Evolutionary conservation across 2,113 vertebrate species (phyloP), one percentile per base, ranked within the genome.

Genomic region (Siniperca knerii): DNA sequence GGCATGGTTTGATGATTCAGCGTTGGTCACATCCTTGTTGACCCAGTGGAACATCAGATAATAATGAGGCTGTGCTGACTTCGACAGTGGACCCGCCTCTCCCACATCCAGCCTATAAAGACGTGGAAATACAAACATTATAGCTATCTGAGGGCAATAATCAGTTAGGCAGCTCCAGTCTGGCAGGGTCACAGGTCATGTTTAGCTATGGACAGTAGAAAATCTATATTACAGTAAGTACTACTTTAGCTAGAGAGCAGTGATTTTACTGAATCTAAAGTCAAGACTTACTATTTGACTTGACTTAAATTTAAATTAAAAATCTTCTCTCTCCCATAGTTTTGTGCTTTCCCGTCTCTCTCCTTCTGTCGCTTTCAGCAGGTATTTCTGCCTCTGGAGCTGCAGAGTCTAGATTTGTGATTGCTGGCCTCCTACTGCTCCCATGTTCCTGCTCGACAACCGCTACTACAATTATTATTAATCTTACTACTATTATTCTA

Each of bases 1-100:
- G 54, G 67, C n/a, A 4, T 21, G 42, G 75, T 87, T 83, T 90
- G 93, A 92, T 93, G 93, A 94, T 65, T 92, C 92, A 91, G 93
- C 86, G 0, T 2, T 23, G 65, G 71, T 81, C 78, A 73, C 92
- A 91, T 93, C 92, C 91, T 87, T 93, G 93, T 93, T 92, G 89
- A 92, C 72, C 86, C 75, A 88, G 82, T 37, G 79, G 75, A 70
- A 79, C 86, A 83, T 87, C 82, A 89, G 90, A 94, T 93, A 93
- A 83, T 84, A 82, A 88, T 33, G 79, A 75, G 72, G 61, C 75
- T 68, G 68, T 64, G 90, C 92, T 93, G 90, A 90, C 75, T 68
- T 50, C 23, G 48, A 83, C 87, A 68, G 57, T 20, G 57, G 35
- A 23, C 40, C 33, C 1, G 2, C n/a, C 60, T 84, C 90, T 75